Evolutionary conservation across 2,888 invertebrate genomes (phyloP).

Genomic region (Emmelina monodactyla): DNA sequence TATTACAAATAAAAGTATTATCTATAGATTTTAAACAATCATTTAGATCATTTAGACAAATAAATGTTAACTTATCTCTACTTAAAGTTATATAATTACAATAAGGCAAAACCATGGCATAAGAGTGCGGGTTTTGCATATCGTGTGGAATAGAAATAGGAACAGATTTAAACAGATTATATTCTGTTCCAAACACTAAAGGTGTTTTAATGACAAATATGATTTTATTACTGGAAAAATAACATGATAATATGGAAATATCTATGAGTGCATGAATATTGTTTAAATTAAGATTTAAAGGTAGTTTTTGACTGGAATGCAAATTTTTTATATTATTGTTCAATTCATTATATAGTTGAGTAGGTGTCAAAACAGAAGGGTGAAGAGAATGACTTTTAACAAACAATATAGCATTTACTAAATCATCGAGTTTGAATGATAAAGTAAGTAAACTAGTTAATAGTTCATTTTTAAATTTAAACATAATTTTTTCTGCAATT

Average conservation of each 20-base stretch:
- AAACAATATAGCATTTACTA: constrained; percentile 3
- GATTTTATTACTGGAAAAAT: constrained; percentile 7
- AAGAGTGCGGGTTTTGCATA: constrained; percentile 2
- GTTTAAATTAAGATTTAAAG: constrained; percentile 7
- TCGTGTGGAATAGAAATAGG: constrained; percentile 6
- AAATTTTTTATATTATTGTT: constrained; percentile 8
- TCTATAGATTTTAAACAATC: constrained; percentile 6
- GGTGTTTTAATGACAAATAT: constrained; percentile 8
- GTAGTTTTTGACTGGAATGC: constrained; percentile 7
- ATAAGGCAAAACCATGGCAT: constrained; percentile 10
- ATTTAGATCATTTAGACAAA: constrained; percentile 7
- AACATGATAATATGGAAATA: constrained; percentile 6
- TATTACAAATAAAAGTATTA: constrained; percentile 6
- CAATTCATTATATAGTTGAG: constrained; percentile 9
- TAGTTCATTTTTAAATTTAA: constrained; percentile 7
- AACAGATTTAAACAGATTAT: constrained; percentile 5
- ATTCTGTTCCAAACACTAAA: constrained; percentile 1
- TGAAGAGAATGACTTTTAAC: constrained; percentile 9
- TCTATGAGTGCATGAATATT: constrained; percentile 10
- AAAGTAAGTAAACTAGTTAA: constrained; percentile 8
- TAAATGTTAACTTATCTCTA: constrained; percentile 9
- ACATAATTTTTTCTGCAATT: too few relatives aligned
- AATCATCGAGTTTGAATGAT: constrained; percentile 11
- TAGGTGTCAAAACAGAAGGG: constrained; percentile 9
- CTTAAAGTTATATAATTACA: constrained; percentile 10